phyloP scores from a whole-genome alignment of 53 echinoderm and acorn worm species.

The Paracentrotus lividus region DNA sequence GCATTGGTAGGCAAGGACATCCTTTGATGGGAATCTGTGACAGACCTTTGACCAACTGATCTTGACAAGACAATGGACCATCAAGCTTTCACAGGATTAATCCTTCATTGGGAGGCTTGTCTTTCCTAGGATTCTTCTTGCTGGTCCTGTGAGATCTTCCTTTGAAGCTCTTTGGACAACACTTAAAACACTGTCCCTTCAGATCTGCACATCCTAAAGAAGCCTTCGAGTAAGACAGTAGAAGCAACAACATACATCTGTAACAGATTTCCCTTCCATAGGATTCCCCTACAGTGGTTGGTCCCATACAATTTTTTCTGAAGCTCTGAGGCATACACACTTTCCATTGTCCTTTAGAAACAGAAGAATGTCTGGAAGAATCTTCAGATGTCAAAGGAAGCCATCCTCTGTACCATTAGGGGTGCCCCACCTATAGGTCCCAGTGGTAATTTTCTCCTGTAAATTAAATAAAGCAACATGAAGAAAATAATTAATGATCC shows the following conservation, averaged over 20 bases:
- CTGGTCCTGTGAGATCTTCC: background rate
- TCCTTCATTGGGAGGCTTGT: background rate
- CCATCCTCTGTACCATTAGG: constrained; percentile 53
- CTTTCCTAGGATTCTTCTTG: background rate
- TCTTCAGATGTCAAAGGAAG: constrained; percentile 67
- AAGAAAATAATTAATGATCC: no score
- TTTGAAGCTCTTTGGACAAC: background rate
- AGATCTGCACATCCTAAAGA: background rate
- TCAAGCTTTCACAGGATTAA: background rate
- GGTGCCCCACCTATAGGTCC: constrained; percentile 66
- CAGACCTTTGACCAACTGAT: background rate
- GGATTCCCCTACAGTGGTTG: no score
- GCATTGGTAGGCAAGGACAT: background rate
- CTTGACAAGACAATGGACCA: background rate
- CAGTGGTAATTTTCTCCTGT: constrained; percentile 60
- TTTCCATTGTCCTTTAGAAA: no score
- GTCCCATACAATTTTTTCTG: no score
- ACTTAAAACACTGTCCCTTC: background rate
- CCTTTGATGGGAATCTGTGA: background rate
- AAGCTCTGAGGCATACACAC: no score
- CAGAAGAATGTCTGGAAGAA: background rate
- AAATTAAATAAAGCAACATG: background rate
- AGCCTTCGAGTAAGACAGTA: background rate
- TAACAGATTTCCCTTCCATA: no score
- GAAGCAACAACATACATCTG: no score